Percentiles rank a stretch among this genome's conserved stretches.
These are phyloP conservation scores for Falco biarmicus DNA, from an alignment of 2,797 vertebrate species.

Conservation along the genomic window DNA sequence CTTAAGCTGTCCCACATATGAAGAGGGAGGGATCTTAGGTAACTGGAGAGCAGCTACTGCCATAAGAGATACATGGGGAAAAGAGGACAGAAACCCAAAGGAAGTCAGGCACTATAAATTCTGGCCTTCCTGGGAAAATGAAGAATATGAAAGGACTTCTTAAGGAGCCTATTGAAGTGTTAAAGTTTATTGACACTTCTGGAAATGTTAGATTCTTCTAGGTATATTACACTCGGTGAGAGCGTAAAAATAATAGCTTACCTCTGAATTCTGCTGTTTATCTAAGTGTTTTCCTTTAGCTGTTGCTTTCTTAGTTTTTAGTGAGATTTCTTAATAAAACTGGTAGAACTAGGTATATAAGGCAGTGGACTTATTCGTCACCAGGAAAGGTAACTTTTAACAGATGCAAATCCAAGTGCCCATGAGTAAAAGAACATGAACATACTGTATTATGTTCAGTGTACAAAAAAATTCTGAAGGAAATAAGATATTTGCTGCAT, in stretches of 20 bases:
- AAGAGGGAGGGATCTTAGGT: background rate
- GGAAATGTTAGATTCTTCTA: background rate
- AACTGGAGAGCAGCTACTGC: fast-evolving
- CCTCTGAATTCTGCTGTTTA: background rate
- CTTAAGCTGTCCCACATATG: background rate
- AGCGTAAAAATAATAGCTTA: background rate
- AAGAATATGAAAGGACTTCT: background rate
- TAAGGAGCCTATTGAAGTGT: background rate
- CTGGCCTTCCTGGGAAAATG: background rate
- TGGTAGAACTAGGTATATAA: background rate
- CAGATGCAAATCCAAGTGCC: background rate
- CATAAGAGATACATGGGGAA: background rate
- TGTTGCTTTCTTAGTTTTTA: background rate
- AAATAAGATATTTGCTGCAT: background rate
- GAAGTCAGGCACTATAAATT: background rate
- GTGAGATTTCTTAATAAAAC: background rate
- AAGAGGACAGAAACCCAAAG: background rate
- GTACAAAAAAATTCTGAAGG: background rate
- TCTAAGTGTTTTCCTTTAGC: background rate
- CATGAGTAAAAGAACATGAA: background rate
- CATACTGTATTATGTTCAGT: background rate
- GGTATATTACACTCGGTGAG: background rate
- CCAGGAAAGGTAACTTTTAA: background rate
- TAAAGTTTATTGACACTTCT: background rate
- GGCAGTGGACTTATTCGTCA: background rate